Evolutionary conservation across 2,113 vertebrate species (phyloP), one percentile per base, ranked within the genome.

Genomic region (Herpetotheres cachinnans): DNA sequence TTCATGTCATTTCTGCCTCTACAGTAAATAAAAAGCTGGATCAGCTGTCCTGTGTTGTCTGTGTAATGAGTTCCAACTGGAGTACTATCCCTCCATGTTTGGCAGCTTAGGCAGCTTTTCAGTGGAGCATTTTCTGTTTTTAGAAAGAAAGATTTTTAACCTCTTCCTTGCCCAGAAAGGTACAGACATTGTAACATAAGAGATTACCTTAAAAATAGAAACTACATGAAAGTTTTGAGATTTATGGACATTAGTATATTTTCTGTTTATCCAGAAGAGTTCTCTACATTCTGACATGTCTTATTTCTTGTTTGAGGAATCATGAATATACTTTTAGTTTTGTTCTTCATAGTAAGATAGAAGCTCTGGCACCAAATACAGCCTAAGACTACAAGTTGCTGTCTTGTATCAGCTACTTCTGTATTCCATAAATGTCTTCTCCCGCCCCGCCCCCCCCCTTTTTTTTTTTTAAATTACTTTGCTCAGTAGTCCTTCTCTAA

Each of bases 1-100:
- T 90, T 97, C 81, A 24, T 94, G 93, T 93, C 86, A 88, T 87
- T 95, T 95, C 81, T 96, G 84, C 70, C 74, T 94, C 91, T 91
- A 80, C 82, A 90, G 89, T 95, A 95, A 97, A 97, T 91, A 91
- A 96, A 92, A 95, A 91, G 78, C 94, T 96, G 96, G 96, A 96
- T 97, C 91, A 87, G 66, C 74, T 96, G 66, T 91, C 73, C 84
- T 89, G 2, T 96, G 83, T 95, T 93, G 81, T 93, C 70, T 87
- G 50, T 89, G 62, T 95, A 94, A 94, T 94, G 94, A 89, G 66
- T 87, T 97, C 93, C 86, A 97, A 94, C 84, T 97, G 89, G 81
- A 95, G 78, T 85, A 85, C 89, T 93, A 77, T 89, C 81, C 54
- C 26, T 95, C 74, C 71, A 77, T 90, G 78, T 91, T 95, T 96